Base-by-base conservation (phyloP, 30 jellyfish, hydroid and myxozoan genomes). In the Haliclystus octoradiatus region DNA sequence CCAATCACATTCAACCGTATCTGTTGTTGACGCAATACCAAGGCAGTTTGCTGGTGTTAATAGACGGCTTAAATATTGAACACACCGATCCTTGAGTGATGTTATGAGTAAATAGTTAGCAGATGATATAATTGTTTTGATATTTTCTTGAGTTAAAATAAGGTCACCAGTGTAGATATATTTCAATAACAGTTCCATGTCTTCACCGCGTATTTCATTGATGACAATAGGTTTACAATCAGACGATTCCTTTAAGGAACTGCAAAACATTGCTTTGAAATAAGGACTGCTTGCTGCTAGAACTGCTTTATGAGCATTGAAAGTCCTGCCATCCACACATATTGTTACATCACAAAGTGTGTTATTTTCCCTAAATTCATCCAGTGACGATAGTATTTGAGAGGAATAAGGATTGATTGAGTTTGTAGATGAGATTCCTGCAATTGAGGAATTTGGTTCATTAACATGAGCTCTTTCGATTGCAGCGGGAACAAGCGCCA, bases 261-360 rank as follows among this genome's bases (percentile, higher is more conserved):
- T 89, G 13, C 94, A 76, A 49, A 89, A 89, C 90, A 89, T 72
- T 23, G 98, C 95, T 76, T 89, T 89, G 70, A 89, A 89, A 34
- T 89, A 89, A 5, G 98, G 98, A 35, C 96, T 83, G 63, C 96
- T 65, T 26, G 98, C 93, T 2, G 98, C 92, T 34, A 89, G 50
- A 51, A 89, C 62, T 25, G 75, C 72, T 40, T 66, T 72, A 71
- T 89, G 98, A 0, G 94, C 98, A 27, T 66, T 31, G 60, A 89
- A 89, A 1, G 94, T 81, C 74, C 82, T 77, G 25, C 98, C 98
- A 69, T 82, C 98, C 24, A 89, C 98, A 52, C 98, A 89, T 26
- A 89, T 67, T 24, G 93, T 81, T 2, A 84, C 98, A 73, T 89
- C 98, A 66, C 98, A 89, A 22, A 89, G 75, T 26, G 76, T 50